Evolutionary conservation across 2,888 invertebrate species (phyloP).

Genomic region (Heliconius sara): DNA sequence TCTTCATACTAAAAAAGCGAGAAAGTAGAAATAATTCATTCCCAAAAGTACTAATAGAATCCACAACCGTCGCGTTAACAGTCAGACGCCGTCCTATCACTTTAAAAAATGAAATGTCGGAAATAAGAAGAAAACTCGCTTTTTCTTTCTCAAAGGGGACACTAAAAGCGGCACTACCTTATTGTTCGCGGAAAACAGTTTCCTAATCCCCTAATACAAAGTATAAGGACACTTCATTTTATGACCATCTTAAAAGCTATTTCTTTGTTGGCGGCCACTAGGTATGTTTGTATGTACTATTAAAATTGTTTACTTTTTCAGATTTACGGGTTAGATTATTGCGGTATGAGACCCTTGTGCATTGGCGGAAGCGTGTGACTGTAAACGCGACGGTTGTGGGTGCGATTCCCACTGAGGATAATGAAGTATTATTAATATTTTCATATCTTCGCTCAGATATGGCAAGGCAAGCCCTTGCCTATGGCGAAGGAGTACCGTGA

Average conservation of each 20-base stretch:
- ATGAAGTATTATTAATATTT: no score
- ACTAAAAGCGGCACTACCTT: constrained; percentile 32
- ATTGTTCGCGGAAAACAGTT: constrained; percentile 41
- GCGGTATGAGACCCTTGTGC: no score
- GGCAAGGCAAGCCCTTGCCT: no score
- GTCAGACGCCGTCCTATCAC: neutral
- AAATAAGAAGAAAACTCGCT: constrained; percentile 11
- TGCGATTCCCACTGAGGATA: no score
- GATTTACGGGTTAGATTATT: constrained; percentile 55
- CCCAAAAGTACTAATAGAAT: neutral
- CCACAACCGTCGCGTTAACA: neutral
- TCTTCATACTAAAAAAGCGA: neutral
- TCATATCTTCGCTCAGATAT: no score
- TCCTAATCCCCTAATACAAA: constrained; percentile 44
- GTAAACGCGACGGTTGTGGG: no score
- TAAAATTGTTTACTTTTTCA: constrained; percentile 54
- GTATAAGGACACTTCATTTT: constrained; percentile 47
- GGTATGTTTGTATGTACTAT: constrained; percentile 38
- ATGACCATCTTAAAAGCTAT: constrained; percentile 40
- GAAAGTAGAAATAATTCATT: neutral
- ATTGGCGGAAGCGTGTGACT: no score
- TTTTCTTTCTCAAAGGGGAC: constrained; percentile 15
- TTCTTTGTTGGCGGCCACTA: constrained; percentile 42
- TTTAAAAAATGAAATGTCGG: constrained; percentile 2
- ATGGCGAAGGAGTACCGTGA: no score